A percentile compares a stretch with the other conserved stretches of the same genome.
These are phyloP conservation scores for Pseudomyrmex cubaensis DNA, from an alignment of 1,140 invertebrate species.

Conservation along the genomic window DNA sequence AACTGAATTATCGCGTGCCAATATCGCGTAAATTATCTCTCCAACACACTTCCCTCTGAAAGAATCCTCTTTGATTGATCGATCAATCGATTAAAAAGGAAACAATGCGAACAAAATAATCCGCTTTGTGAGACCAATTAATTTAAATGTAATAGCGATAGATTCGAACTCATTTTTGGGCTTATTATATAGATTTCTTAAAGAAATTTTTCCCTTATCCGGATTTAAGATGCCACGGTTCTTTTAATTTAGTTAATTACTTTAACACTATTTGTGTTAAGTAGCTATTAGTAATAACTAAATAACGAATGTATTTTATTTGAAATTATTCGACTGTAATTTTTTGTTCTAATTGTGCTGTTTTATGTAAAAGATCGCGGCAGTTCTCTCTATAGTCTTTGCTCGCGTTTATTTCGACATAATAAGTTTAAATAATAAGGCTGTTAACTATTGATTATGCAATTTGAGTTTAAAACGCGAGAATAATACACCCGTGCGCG, in stretches of 20 bases:
- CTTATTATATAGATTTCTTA: conserved; percentile 24
- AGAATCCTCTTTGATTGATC: conserved; percentile 40
- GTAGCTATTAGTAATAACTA: conserved; percentile 32
- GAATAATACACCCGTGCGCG: not conserved
- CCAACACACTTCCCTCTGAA: conserved; percentile 53
- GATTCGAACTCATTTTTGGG: conserved; percentile 39
- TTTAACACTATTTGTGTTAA: conserved; percentile 33
- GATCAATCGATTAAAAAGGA: conserved; percentile 21
- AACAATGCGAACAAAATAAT: conserved; percentile 27
- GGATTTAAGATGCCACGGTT: conserved; percentile 12
- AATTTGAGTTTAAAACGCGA: conserved; percentile 14
- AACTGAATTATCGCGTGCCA: conserved; percentile 1
- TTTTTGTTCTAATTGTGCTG: not conserved
- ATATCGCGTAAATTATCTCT: conserved; percentile 32
- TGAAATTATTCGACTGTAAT: conserved; percentile 28
- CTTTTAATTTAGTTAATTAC: conserved; percentile 40
- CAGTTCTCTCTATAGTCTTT: conserved; percentile 10
- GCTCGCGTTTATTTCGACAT: conserved; percentile 8
- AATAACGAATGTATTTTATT: conserved; percentile 19
- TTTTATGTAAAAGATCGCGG: conserved; percentile 6
- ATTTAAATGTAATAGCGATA: conserved; percentile 45
- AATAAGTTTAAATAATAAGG: conserved; percentile 40
- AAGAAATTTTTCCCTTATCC: conserved; percentile 36
- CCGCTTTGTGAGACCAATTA: conserved; percentile 46
- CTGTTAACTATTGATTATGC: conserved; percentile 43